Conservation (phyloP, 2,888 invertebrate species). For the Brachyptera risi region DNA sequence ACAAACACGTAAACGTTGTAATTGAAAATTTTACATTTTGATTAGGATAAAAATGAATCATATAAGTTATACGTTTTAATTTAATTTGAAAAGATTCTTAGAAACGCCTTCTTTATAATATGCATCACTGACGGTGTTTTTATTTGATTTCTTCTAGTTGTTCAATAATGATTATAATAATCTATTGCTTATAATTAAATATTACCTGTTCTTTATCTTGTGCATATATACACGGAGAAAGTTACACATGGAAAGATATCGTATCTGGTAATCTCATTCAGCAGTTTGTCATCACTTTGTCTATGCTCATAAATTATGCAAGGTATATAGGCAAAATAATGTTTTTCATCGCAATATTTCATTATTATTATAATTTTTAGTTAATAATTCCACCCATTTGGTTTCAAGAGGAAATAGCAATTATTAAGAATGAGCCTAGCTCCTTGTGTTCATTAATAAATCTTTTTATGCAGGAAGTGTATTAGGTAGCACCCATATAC, state of each 20-base stretch:
- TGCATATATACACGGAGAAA: slow-evolving; percentile 4
- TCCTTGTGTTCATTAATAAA: slow-evolving; percentile 19
- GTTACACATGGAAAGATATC: too few relatives aligned
- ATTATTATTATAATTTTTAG: slow-evolving; percentile 5
- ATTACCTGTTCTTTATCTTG: too few relatives aligned
- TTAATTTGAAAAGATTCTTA: not conserved
- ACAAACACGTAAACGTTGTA: slow-evolving; percentile 13
- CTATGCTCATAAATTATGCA: slow-evolving; percentile 8
- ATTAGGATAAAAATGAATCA: slow-evolving; percentile 7
- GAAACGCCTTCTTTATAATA: slow-evolving; percentile 6
- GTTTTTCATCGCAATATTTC: too few relatives aligned
- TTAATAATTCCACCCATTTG: slow-evolving; percentile 19
- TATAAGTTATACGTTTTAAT: slow-evolving; percentile 1
- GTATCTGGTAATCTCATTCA: too few relatives aligned
- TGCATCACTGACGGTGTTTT: too few relatives aligned
- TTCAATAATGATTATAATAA: too few relatives aligned
- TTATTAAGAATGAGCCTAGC: slow-evolving; percentile 1
- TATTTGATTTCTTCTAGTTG: too few relatives aligned
- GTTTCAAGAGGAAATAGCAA: slow-evolving; percentile 19
- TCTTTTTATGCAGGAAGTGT: slow-evolving; percentile 23
- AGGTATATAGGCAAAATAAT: too few relatives aligned
- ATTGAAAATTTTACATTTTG: slow-evolving; percentile 14
- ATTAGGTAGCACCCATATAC: slow-evolving; percentile 21
- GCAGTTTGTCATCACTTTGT: slow-evolving; percentile 3
- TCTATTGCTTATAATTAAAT: too few relatives aligned